Evolutionary conservation across 2,113 vertebrate species (phyloP), one percentile per base, ranked within the genome.

Genomic region (Phylloscopus whistleri): DNA sequence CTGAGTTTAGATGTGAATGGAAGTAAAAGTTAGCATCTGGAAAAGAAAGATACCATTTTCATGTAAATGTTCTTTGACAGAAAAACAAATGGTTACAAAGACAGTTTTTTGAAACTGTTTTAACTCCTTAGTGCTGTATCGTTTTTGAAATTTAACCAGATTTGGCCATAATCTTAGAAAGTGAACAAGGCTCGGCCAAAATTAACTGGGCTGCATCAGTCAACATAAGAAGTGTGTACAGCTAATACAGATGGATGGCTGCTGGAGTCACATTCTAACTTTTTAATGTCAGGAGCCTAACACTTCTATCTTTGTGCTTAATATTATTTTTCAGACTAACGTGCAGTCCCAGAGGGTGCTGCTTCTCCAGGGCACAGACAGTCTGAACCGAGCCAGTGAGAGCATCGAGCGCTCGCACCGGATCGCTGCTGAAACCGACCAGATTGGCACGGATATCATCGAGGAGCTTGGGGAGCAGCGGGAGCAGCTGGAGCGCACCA

Each of bases 391-490:
- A 27, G 98, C 99, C 94, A 99, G 95, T 10, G 98, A 99, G 96
- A 99, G 99, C 85, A 98, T 99, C 12, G 98, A 99, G 44, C 98
- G 99, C 39, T 99, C 99, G 13, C 99, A 99, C 44, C 98, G 98
- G 30, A 98, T 99, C 39, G 99, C 99, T 9, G 97, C 97, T 0
- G 99, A 99, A 87, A 99, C 99, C 0, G 99, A 99, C 59, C 98
- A 99, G 81, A 98, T 99, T 18, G 99, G 99, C 78, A 98, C 98
- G 0, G 98, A 99, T 24, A 99, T 99, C 66, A 99, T 99, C 7
- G 99, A 99, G 90, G 99, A 99, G 55, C 98, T 99, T 1, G 99
- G 99, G 27, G 99, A 98, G 48, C 99, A 99, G 95, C 97, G 99
- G 68, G 99, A 99, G 18, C 99, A 99, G 53, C 97, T 99, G 97